Conservation (phyloP, 2,888 invertebrate species). For the Leptopilina syphax region DNA sequence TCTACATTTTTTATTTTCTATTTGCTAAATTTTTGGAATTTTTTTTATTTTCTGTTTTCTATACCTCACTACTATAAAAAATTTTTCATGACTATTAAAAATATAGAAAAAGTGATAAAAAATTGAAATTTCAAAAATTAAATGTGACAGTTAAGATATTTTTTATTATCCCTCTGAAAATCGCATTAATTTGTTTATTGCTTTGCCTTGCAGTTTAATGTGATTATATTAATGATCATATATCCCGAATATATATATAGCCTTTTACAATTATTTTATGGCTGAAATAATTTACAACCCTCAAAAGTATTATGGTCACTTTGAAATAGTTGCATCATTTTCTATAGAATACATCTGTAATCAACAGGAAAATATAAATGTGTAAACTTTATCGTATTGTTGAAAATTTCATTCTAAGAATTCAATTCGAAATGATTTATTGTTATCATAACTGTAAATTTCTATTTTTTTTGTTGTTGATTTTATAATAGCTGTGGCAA, state of each 20-base stretch:
- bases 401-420: slow-evolving; percentile 24
- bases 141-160: too few relatives aligned
- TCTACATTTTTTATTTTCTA: too few relatives aligned
- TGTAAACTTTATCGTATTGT: background rate
- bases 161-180: background rate
- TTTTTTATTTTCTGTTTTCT: too few relatives aligned
- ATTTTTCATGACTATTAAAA: too few relatives aligned
- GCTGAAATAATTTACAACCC: background rate
- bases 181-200: background rate
- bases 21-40: too few relatives aligned
- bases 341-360: background rate
- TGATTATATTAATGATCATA: slow-evolving; percentile 1
- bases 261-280: slow-evolving; percentile 27
- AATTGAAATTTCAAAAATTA: too few relatives aligned
- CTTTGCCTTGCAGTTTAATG: background rate
- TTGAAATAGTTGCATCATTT: background rate
- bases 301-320: background rate
- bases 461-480: background rate
- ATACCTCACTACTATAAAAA: too few relatives aligned
- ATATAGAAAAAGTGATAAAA: too few relatives aligned
- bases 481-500: background rate
- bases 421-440: slow-evolving; percentile 14
- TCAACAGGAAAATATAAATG: slow-evolving; percentile 1
- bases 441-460: slow-evolving; percentile 10
- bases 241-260: background rate